Evolutionary conservation across 2,888 invertebrate species (phyloP), one percentile per base, ranked within the genome.

Genomic region (Oconnorella tubifera): DNA sequence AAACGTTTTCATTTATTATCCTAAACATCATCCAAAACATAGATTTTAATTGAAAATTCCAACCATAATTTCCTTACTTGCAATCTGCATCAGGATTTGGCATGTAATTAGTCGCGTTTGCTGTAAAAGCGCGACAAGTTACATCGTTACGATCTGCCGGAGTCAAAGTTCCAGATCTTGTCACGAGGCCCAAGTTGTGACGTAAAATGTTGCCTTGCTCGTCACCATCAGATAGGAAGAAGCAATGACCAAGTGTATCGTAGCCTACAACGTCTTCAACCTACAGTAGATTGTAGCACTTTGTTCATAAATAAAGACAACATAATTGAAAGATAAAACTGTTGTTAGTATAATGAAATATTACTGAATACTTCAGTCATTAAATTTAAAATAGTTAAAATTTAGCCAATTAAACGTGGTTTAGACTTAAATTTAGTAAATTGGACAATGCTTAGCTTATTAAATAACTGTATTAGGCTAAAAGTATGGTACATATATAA

Each of bases 201-300:
- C 71, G 69, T 23, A 75, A 59, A 1, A 66, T 57, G 63, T 73
- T 75, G 63, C 67, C 50, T 65, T 71, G 68, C 67, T 78, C 78
- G 27, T 73, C 72, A 19, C 78, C 77, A 67, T 78, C 78, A 65
- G 77, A 77, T 50, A 78, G 63, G 67, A 77, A 78, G 66, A 73
- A 75, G 4, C 76, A 74, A 61, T 78, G 78, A 0, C 78, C 78
- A 59, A 75, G 68, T 63, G 72, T 72, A 51, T 75, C 67, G 69
- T 74, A 77, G 40, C 75, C 75, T 25, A 76, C 75, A 59, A 74
- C 77, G 63, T 73, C 73, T 51, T 73, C 70, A 29, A 77, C 73
- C 73, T 76, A 53, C 1, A 56, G 27, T 33, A 59, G 4, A 28
- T n/a, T n/a, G n/a, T n/a, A n/a, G n/a, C n/a, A n/a, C n/a, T n/a